phyloP scores from a whole-genome alignment of 2,797 vertebrate genomes.

The Siniperca obscura region DNA sequence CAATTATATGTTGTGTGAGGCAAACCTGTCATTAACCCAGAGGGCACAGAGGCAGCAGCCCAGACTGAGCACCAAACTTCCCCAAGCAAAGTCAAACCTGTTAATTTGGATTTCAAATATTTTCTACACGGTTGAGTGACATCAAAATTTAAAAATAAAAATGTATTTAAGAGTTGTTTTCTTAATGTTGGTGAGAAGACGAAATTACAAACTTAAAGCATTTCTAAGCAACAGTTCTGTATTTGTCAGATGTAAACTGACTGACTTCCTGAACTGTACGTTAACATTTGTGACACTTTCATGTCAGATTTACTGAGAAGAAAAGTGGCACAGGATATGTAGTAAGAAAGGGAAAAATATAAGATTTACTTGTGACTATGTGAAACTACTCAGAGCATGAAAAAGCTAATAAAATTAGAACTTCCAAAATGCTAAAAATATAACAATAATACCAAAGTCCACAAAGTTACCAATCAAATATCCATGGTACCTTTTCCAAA shows the following conservation, averaged over 20 bases:
- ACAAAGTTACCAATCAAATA: not conserved
- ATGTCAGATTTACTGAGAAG: constrained; percentile 2
- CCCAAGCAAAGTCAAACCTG: constrained; percentile 21
- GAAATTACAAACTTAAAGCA: not conserved
- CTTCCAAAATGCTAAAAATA: not conserved
- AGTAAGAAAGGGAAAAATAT: constrained; percentile 10
- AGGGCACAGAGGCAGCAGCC: constrained; percentile 38
- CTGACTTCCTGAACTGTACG: constrained; percentile 18
- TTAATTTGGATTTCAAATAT: constrained; percentile 5
- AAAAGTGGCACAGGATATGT: constrained; percentile 1
- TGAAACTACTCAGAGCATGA: not conserved
- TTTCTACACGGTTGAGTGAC: not conserved
- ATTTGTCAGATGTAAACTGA: not conserved
- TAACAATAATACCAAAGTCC: not conserved
- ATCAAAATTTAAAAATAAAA: constrained; percentile 23
- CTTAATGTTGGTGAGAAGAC: not conserved
- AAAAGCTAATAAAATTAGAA: not conserved
- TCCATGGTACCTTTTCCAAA: not conserved
- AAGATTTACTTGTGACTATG: not conserved
- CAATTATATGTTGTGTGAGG: constrained; percentile 69
- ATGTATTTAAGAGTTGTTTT: not conserved
- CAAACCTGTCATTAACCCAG: constrained; percentile 71
- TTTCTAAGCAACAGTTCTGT: not conserved
- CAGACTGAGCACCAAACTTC: constrained; percentile 26
- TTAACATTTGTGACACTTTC: constrained; percentile 15